Conservation (phyloP, 2,888 invertebrate species). For the Junonia oenone region DNA sequence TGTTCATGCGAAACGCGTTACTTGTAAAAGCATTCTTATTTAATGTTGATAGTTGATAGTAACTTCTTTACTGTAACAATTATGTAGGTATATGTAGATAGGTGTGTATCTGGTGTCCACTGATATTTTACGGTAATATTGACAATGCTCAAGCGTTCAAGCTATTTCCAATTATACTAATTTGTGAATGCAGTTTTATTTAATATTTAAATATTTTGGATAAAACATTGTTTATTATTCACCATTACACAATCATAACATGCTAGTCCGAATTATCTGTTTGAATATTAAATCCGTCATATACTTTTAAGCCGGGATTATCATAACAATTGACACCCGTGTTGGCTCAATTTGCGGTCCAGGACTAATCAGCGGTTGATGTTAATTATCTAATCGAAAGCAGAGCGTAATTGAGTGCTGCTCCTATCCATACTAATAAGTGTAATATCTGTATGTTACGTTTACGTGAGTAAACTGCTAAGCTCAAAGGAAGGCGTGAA, state of each 20-base stretch:
- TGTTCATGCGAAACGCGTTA: no score
- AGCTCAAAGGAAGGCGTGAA: no score
- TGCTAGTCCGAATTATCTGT: neutral
- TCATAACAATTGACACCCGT: neutral
- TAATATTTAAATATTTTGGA: no score
- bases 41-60: no score
- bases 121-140: neutral
- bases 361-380: neutral
- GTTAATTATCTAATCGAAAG: neutral
- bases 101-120: neutral
- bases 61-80: neutral
- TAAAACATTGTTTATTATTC: neutral
- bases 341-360: neutral
- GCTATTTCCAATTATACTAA: no score
- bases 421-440: neutral
- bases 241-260: no score
- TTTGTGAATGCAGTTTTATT: no score
- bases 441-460: neutral
- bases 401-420: neutral
- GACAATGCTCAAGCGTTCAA: no score
- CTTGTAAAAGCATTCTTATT: no score
- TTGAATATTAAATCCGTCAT: neutral
- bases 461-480: no score
- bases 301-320: neutral
- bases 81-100: neutral